These are phyloP conservation scores for Lasioglossum lativentre DNA, from an alignment of 2,888 invertebrate genomes.

Conservation along the genomic window DNA sequence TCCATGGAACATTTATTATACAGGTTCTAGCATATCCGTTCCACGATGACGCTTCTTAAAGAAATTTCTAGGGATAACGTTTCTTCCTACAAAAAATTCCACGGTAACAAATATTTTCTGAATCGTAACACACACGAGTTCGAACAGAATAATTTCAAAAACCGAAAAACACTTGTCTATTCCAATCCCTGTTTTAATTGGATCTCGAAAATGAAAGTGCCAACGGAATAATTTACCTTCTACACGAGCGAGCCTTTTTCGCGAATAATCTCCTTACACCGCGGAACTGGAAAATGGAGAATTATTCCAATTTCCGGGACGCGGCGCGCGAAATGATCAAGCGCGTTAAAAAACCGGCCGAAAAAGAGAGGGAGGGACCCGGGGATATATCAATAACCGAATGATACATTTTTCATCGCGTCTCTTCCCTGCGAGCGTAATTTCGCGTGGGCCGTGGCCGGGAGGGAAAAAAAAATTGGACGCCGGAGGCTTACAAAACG, in stretches of 20 bases:
- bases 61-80: neutral
- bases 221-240: neutral
- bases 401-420: neutral
- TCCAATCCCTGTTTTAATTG: neutral
- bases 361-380: neutral
- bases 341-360: neutral
- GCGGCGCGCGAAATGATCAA: neutral
- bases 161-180: neutral
- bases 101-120: too few species aligned
- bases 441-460: neutral
- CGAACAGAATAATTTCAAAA: neutral
- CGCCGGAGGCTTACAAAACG: conserved; percentile 15
- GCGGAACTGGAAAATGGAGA: neutral
- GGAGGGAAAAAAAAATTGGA: neutral
- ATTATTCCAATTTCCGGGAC: neutral
- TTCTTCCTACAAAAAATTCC: neutral
- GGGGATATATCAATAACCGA: conserved; percentile 11
- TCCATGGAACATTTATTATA: too few species aligned
- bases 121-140: neutral
- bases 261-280: neutral
- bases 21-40: too few species aligned
- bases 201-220: neutral
- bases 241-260: neutral
- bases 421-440: neutral
- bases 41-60: too few species aligned